Base-by-base conservation (phyloP, 2,888 invertebrate species). In the Aspidiotus destructor region DNA sequence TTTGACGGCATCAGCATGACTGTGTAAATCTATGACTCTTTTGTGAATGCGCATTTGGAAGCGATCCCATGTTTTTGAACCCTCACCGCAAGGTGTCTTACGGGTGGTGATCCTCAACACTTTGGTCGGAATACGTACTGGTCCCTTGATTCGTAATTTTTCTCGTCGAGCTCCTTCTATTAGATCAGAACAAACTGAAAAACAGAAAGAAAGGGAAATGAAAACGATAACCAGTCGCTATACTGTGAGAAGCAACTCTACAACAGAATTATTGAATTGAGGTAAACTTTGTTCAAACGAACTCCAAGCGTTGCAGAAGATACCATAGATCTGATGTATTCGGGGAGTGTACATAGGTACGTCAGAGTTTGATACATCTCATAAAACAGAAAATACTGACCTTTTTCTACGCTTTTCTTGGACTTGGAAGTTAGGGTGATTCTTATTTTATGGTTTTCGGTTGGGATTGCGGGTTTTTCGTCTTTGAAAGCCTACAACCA, bases 51-150 rank as follows among this genome's bases (percentile, higher is more conserved):
- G 84, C 97, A 99, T 98, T 81, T 89, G 86, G 74, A 77, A 80
- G 54, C 74, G 64, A 83, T 99, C 98, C 99, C 99, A 99, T 61
- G 99, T 99, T 81, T 99, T 99, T 73, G 98, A 98, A 81, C 99
- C 99, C 80, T 99, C 99, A 84, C 99, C 99, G 78, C 99, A 99
- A 76, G 99, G 99, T 40, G 99, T 99, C 80, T 99, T 99, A 74
- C 99, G 87, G 70, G 99, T 99, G 52, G 99, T 99, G 79, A 99
- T 99, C 75, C 98, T 88, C 69, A 99, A 85, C 72, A 88, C 85
- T 82, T 99, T 99, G 73, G 98, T 99, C 55, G 99, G 99, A 94
- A 99, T 95, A 77, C 98, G 89, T 70, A 99, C 95, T 72, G 99
- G 99, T 70, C 99, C 99, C 83, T 97, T 97, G 7, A 97, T 97